Percentiles rank a stretch among this genome's conserved stretches.
Conservation (phyloP, 2,113 vertebrate species). For the Carlito syrichta region DNA sequence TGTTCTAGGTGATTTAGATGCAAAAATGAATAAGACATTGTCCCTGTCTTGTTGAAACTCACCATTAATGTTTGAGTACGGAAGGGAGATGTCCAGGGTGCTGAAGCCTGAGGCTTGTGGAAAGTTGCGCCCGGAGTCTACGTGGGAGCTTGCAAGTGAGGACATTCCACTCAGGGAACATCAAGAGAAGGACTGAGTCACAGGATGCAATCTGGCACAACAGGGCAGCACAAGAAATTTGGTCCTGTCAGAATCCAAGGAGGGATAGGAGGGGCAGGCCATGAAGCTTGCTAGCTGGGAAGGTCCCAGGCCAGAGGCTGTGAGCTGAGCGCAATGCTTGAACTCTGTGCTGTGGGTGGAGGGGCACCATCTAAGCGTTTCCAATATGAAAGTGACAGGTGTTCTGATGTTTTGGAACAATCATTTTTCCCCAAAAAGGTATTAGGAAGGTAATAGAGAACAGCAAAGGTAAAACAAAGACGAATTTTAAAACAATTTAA, state of each 20-base stretch:
- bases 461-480: neutral
- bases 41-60: neutral
- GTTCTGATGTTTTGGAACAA: neutral
- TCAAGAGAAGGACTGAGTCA: neutral
- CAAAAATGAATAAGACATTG: neutral
- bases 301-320: neutral
- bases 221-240: neutral
- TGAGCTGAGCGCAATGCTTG: neutral
- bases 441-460: neutral
- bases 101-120: neutral
- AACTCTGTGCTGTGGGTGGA: neutral
- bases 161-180: neutral
- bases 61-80: neutral
- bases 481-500: neutral
- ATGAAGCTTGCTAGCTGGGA: neutral
- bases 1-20: neutral
- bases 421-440: neutral
- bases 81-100: neutral
- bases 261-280: neutral
- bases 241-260: neutral
- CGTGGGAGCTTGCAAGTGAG: neutral
- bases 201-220: neutral
- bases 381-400: neutral
- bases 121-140: neutral
- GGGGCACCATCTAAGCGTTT: neutral